Evolutionary conservation across 2,888 invertebrate species (phyloP), one percentile per base, ranked within the genome.

Genomic region (Phasia obesa): DNA sequence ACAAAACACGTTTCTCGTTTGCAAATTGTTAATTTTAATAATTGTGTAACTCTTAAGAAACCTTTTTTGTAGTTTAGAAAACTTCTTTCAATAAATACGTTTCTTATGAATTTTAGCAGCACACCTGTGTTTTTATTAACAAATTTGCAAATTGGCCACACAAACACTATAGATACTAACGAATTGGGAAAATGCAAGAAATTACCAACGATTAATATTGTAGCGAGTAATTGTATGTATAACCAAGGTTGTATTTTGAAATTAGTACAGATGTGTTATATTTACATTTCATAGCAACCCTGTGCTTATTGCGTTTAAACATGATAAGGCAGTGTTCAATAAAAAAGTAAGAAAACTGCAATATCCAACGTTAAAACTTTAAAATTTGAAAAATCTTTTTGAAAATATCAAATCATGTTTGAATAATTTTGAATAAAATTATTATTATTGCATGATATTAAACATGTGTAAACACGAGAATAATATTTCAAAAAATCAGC

Each of bases 1-100:
- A 47, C 62, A 21, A 69, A 74, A 78, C 82, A 74, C 75, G 82
- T 74, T 78, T 78, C 67, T 17, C 19, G 1, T 25, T 65, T 59
- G 4, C n/a, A 25, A 25, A 1, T 23, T 9, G 4, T 23, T 70
- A 47, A 49, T 27, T 0, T 42, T 1, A 47, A 31, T 2, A 9
- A 11, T 35, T 35, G n/a, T 19, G 15, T 13, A 31, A 21, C 19
- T 65, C 27, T 42, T 21, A 17, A n/a, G 17, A 35, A 35, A 11
- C 15, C 57, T 38, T 53, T 27, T 19, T 51, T 57, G 9, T 11
- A 31, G n/a, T 57, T 51, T n/a, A 15, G 15, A n/a, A 73, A 60
- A 55, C 55, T 21, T 19, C 17, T 11, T 7, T 19, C 25, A 47
- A 17, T 31, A 42, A 38, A 19, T 4, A 23, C 49, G 4, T 38